phyloP scores from a whole-genome alignment of 1,140 invertebrate genomes.

The Liolophura sinensis region DNA sequence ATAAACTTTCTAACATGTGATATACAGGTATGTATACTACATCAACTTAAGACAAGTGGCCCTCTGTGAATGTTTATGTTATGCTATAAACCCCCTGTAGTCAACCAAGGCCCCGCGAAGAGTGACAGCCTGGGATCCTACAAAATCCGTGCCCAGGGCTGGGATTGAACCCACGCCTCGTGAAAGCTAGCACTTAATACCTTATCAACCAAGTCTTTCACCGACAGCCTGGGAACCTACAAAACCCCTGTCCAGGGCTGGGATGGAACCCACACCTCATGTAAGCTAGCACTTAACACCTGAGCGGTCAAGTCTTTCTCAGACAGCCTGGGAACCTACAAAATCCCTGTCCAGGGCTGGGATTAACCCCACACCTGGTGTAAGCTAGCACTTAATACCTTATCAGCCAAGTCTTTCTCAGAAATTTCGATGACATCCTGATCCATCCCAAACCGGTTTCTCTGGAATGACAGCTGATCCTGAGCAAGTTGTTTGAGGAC shows the following conservation, averaged over 20 bases:
- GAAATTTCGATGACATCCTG: slow-evolving; percentile 75
- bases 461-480: slow-evolving; percentile 86
- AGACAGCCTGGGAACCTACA: too few species aligned
- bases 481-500: slow-evolving; percentile 90
- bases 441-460: slow-evolving; percentile 75
- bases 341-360: too few species aligned
- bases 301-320: slow-evolving; percentile 90
- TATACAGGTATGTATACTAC: too few species aligned
- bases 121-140: too few species aligned
- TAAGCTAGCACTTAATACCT: slow-evolving; percentile 62
- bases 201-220: slow-evolving; percentile 87
- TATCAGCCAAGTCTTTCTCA: slow-evolving; percentile 88
- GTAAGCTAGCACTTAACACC: slow-evolving; percentile 60
- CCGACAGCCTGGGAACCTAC: too few species aligned
- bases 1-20: too few species aligned
- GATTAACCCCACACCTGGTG: background rate
- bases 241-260: too few species aligned
- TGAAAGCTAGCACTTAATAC: slow-evolving; percentile 59
- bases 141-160: too few species aligned
- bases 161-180: background rate
- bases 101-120: too few species aligned
- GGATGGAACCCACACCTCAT: background rate
- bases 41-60: too few species aligned
- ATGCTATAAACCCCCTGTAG: too few species aligned
- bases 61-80: too few species aligned